Base-by-base conservation (phyloP, 2,888 invertebrate species). In the Chaetoderma sp. region DNA sequence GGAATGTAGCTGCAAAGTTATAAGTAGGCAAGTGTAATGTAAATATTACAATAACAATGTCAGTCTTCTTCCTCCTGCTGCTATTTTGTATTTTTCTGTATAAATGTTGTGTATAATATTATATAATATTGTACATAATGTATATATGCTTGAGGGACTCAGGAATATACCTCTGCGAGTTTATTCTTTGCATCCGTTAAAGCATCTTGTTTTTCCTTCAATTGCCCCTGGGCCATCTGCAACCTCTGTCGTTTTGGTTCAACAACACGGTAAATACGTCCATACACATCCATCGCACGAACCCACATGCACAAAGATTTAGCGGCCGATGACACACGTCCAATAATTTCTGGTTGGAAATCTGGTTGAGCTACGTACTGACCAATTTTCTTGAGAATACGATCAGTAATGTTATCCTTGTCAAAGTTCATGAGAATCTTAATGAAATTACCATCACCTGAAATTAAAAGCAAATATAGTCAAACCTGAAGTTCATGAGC, bases 281-380 rank as follows among this genome's bases (percentile, higher is more conserved):
- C 95, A 82, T 96, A 96, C 83, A 94, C 92, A 86, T 96, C 94
- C 85, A 96, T 95, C 1, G 95, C 95, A 66, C 93, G 89, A 21
- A 85, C 95, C 96, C 96, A 96, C 81, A 93, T 90, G 82, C 94
- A 94, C 27, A 96, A 88, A 1, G 95, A 95, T 86, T 94, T 94
- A 23, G 95, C 94, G 0, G 95, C 95, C 0, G 89, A 79, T 0
- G 95, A 95, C 42, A 95, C 94, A 28, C 83, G 79, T 3, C 94
- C 95, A 1, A 96, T 93, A 79, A 94, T 94, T 61, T 94, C 93
- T 0, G 95, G 95, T 60, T 94, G 92, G 81, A 96, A 93, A 83
- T 95, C 95, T 0, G 92, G 91, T 86, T 93, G 93, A 32, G 90
- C 89, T 0, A 93, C 93, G 83, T 94, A 95, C 1, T 90, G 89